These are phyloP conservation scores for Drosophila carrolli DNA, from an alignment of 1,140 invertebrate genomes.

Conservation along the genomic window DNA sequence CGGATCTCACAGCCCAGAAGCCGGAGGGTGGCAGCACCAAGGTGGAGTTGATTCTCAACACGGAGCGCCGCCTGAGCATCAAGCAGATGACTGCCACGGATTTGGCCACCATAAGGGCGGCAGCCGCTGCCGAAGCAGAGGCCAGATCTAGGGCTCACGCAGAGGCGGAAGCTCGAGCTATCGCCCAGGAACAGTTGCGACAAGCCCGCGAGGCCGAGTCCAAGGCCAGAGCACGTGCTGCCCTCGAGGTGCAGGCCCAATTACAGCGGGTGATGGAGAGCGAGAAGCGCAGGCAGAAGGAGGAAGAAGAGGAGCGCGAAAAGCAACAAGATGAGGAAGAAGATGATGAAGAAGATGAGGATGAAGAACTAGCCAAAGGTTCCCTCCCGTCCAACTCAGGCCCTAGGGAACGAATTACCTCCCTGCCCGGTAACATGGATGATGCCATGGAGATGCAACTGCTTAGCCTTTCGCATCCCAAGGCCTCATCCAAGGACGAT, in stretches of 20 bases:
- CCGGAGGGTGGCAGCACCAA: constrained; percentile 41
- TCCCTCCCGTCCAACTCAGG: constrained; percentile 12
- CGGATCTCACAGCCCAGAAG: constrained; percentile 61
- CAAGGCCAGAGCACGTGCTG: constrained; percentile 54
- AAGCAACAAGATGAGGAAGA: constrained; percentile 15
- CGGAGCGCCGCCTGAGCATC: constrained; percentile 74
- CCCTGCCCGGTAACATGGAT: constrained; percentile 50
- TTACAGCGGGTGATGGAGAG: constrained; percentile 41
- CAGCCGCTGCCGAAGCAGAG: constrained; percentile 65
- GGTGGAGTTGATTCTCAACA: constrained; percentile 58
- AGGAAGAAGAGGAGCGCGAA: constrained; percentile 8
- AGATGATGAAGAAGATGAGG: constrained; percentile 7
- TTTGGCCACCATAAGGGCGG: constrained; percentile 56
- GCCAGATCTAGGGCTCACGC: constrained; percentile 30
- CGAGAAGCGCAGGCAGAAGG: constrained; percentile 27
- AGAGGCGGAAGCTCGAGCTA: constrained; percentile 54
- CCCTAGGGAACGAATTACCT: constrained; percentile 46
- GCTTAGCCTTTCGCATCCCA: constrained; percentile 24
- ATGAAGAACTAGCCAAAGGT: constrained; percentile 10
- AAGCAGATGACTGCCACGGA: constrained; percentile 83
- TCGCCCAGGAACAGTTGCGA: constrained; percentile 48
- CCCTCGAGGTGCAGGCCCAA: constrained; percentile 50
- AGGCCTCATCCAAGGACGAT: constrained; percentile 29
- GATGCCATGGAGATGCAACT: constrained; percentile 59
- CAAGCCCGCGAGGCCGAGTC: constrained; percentile 44